These are phyloP conservation scores for Proales similis DNA, from an alignment of 1,140 invertebrate species.

Conservation along the genomic window DNA sequence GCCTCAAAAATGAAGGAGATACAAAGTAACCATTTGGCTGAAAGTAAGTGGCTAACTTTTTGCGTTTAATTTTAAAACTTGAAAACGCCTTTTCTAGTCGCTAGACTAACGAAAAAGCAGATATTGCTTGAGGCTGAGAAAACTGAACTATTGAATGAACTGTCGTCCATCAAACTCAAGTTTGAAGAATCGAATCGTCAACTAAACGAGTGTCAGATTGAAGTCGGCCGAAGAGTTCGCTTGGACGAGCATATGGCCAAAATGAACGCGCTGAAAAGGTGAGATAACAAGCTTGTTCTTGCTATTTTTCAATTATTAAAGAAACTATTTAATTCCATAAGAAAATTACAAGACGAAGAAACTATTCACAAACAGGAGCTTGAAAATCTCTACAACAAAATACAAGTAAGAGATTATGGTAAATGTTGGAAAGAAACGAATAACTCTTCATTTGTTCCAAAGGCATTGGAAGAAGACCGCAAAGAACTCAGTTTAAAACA, in stretches of 20 bases:
- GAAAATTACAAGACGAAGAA: conserved; percentile 27
- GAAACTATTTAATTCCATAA: neutral
- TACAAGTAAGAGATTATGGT: too few relatives aligned
- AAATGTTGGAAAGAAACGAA: too few relatives aligned
- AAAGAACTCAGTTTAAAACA: conserved; percentile 30
- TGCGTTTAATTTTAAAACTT: neutral
- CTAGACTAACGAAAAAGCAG: conserved; percentile 5
- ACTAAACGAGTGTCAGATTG: conserved; percentile 8
- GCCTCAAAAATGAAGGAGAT: neutral
- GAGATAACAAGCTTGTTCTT: neutral
- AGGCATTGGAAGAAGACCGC: conserved; percentile 8
- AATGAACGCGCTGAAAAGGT: conserved; percentile 15
- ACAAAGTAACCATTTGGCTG: neutral
- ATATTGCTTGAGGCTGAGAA: conserved; percentile 26
- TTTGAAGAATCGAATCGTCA: conserved; percentile 26
- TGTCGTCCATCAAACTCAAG: conserved; percentile 10
- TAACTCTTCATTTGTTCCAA: too few relatives aligned
- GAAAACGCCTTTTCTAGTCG: neutral
- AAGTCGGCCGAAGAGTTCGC: neutral
- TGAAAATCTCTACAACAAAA: conserved; percentile 2
- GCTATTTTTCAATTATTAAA: neutral
- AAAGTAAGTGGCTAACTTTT: conserved; percentile 1
- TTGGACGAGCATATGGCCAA: conserved; percentile 30
- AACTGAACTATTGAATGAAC: conserved; percentile 6
- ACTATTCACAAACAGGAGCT: conserved; percentile 16